Evolutionary conservation across 1,140 invertebrate species (phyloP).

Genomic region (Sitodiplosis mosellana): DNA sequence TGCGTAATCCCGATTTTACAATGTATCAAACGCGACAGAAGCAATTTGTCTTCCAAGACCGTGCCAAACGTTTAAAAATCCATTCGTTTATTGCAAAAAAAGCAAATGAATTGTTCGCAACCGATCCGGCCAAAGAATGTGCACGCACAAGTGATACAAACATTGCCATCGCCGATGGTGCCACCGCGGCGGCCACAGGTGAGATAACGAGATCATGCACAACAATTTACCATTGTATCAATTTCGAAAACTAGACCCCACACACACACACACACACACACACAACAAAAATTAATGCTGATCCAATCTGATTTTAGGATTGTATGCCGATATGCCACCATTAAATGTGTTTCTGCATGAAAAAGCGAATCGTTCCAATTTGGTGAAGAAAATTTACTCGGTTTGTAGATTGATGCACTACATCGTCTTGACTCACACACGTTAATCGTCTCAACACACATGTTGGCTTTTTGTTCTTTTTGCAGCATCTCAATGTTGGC

Average conservation of each 20-base stretch:
- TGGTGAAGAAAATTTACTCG: constrained; percentile 60
- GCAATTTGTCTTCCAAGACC: constrained; percentile 55
- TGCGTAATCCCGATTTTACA: constrained; percentile 47
- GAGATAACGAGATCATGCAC: no score
- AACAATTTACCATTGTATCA: no score
- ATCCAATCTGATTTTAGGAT: constrained; percentile 33
- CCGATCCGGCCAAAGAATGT: constrained; percentile 31
- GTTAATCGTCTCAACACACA: no score
- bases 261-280: neutral
- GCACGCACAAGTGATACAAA: constrained; percentile 12
- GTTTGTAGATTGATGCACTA: constrained; percentile 29
- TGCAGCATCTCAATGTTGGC: constrained; percentile 55
- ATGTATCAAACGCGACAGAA: constrained; percentile 61
- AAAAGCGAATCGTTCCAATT: constrained; percentile 39
- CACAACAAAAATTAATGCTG: neutral
- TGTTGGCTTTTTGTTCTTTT: no score
- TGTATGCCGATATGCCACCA: constrained; percentile 67
- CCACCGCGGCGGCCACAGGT: no score
- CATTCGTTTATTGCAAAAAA: constrained; percentile 70
- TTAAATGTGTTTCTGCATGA: constrained; percentile 56
- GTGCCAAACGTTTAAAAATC: constrained; percentile 59
- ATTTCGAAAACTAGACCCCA: neutral
- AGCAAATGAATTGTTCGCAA: constrained; percentile 45
- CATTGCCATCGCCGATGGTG: no score
- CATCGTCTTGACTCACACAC: no score